Evolutionary conservation across 2,888 invertebrate genomes (phyloP).

Genomic region (Ceratothoa steindachneri): DNA sequence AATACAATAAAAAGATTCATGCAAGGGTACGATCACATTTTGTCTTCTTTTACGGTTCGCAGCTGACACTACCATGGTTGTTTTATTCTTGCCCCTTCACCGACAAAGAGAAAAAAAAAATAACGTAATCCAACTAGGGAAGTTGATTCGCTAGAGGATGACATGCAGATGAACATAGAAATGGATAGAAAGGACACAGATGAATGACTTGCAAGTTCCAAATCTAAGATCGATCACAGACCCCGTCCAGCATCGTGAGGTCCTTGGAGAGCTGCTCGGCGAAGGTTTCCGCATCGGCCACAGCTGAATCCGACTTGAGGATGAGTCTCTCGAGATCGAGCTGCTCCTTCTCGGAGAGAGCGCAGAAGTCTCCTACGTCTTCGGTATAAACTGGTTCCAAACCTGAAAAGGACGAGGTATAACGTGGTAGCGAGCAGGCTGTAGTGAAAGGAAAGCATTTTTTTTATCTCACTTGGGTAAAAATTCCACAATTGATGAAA

Average conservation of each 20-base stretch:
- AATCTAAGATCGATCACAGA: too few relatives aligned
- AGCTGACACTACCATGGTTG: too few relatives aligned
- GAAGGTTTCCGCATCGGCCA: constrained; percentile 72
- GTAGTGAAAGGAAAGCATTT: not conserved
- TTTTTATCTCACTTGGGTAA: not conserved
- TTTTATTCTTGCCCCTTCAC: too few relatives aligned
- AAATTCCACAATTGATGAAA: not conserved
- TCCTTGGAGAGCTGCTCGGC: constrained; percentile 75
- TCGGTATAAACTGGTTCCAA: constrained; percentile 11
- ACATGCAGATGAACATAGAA: too few relatives aligned
- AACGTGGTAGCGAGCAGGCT: not conserved
- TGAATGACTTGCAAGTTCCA: too few relatives aligned
- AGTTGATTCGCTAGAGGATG: too few relatives aligned
- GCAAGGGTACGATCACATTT: too few relatives aligned
- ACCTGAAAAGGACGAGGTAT: not conserved
- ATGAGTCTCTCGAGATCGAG: constrained; percentile 77
- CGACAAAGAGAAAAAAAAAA: too few relatives aligned
- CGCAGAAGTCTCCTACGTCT: constrained; percentile 65
- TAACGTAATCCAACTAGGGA: too few relatives aligned
- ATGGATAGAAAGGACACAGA: too few relatives aligned
- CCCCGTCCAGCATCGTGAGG: constrained; percentile 73
- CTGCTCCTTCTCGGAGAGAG: constrained; percentile 77
- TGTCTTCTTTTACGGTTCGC: too few relatives aligned
- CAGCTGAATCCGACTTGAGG: constrained; percentile 78
- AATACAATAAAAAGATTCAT: too few relatives aligned